Evolutionary conservation across 2,113 vertebrate species (phyloP), one percentile per base, ranked within the genome.

Genomic region (Pluvialis apricaria): DNA sequence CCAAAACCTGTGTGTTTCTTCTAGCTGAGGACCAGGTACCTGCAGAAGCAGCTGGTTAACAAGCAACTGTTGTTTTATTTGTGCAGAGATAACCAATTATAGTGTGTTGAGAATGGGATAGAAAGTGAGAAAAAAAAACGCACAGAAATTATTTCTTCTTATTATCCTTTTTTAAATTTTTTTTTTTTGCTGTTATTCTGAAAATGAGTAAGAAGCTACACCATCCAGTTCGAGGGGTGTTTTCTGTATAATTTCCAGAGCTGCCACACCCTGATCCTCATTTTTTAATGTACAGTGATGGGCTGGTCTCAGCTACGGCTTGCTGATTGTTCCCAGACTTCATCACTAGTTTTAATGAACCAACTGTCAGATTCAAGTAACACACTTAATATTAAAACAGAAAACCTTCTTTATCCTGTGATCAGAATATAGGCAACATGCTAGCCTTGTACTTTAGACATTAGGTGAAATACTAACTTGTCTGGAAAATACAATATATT

Each of bases 11-110:
- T 69, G 54, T 73, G 61, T 92, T 66, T 76, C 40, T 97, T 84
- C 81, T 64, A 62, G 68, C 54, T 82, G 91, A 72, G 75, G 54
- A 85, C 49, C 60, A 86, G 52, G 34, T 76, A 91, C 71, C 36
- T 55, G 21, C n/a, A 77, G 84, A 96, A 93, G 58, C 90, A 94
- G 82, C 71, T 93, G 44, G 90, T 97, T 94, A 95, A 78, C 83
- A 92, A 90, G 60, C 20, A 87, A 22, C 36, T 70, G 32, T 40
- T 75, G 29, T 45, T 91, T 88, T 94, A 45, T 88, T 95, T 82
- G 70, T 85, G 47, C 49, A 91, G 81, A 94, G 73, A 31, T 78
- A 60, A 87, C 57, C 69, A 83, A 42, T 81, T 62, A 19, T 7
- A 29, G 3, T 32, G 36, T 40, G 16, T 40, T 78, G 44, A 78